Evolutionary conservation across 2,797 vertebrate species (phyloP).

Genomic region (Okamejei kenojei): DNA sequence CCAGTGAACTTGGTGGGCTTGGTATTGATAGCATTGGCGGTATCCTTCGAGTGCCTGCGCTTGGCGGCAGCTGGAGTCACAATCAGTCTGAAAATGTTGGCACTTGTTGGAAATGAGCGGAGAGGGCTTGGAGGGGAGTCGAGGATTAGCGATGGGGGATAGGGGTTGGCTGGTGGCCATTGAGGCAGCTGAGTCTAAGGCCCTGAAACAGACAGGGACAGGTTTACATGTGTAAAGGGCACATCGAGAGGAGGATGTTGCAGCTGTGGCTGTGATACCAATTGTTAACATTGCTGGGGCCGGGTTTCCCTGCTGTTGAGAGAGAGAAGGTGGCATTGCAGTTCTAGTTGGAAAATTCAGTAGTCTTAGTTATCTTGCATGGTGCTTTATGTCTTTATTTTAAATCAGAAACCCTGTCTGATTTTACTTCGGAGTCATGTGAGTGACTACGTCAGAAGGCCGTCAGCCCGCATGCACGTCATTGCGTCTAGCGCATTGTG

Average conservation of each 20-base stretch:
- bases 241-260: no score
- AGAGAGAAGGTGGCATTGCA: neutral
- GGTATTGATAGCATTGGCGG: no score
- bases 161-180: neutral
- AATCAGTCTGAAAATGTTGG: neutral
- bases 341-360: neutral
- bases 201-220: neutral
- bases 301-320: neutral
- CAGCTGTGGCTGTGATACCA: no score
- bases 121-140: neutral
- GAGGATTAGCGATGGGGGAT: neutral
- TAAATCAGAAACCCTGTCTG: no score
- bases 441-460: no score
- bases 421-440: no score
- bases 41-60: neutral
- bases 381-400: no score
- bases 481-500: no score
- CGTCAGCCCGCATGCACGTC: no score
- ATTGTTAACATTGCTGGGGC: no score
- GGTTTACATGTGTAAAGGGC: neutral
- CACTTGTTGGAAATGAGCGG: neutral
- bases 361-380: neutral
- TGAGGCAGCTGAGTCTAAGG: neutral
- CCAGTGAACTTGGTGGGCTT: no score
- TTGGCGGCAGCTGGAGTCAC: neutral